Base-by-base conservation (phyloP, 64 coral and sea anemone genomes). In the Hydrozoanthus tunicans region DNA sequence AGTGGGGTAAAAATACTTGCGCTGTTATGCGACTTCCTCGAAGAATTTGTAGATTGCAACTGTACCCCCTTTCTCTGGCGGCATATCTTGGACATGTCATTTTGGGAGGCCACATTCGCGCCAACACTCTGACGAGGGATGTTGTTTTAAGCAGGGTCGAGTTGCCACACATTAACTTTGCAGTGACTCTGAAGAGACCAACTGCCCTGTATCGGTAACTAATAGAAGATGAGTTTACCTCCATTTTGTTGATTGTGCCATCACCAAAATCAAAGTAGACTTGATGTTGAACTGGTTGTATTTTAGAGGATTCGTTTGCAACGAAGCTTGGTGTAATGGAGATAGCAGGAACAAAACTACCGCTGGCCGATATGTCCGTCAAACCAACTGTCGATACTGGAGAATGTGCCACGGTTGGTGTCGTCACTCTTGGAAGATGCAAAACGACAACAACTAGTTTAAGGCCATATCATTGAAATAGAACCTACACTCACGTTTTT, bases 261-360 rank as follows among this genome's bases (percentile, higher is more conserved):
- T 88, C 84, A 73, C 69, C 84, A 17, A 88, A 88, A 73, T 88
- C 84, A 59, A 88, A 20, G 56, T 26, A 59, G 17, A 88, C 10
- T 73, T 88, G 32, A 43, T 43, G 32, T 43, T 43, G 73, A 9
- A 27, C 17, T 26, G 24, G 54, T 13, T 73, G 23, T n/a, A 10
- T 51, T 51, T 24, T 52, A 72, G 12, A 25, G 8, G 65, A 23
- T 8, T 6, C 20, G 15, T 73, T 73, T 73, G 5, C 24, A 72
- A 15, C 1, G 8, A 72, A 14, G 58, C 68, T 72, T 88, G 84
- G 58, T 43, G 69, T 51, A 6, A 57, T 56, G 15, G 83, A 5
- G 13, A 25, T 12, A 23, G 67, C 2, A 72, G 84, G 73, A 88
- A 73, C 25, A 25, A 32, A 73, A 60, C 2, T 74, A 76, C 9